Base-by-base conservation (phyloP, 2,888 invertebrate genomes). In the Amblyjoppa proteus region DNA sequence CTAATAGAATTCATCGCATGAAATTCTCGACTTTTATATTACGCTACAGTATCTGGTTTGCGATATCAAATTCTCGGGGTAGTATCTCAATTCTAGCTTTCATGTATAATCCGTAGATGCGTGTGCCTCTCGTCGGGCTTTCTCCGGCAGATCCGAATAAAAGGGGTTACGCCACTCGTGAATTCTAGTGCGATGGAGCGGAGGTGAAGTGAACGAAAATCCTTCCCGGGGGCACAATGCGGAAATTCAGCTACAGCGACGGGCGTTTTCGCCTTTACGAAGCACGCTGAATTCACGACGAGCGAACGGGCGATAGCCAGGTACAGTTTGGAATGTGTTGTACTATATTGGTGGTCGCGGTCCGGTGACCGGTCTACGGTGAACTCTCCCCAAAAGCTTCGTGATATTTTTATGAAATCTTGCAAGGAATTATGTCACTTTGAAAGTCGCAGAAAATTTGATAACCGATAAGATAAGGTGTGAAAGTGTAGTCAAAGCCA, bases 161-260 rank as follows among this genome's bases (percentile, higher is more conserved):
- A 85, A 64, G 76, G 76, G 83, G 83, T 85, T 82, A 79, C 81
- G 58, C 20, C 58, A 66, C 53, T 76, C 56, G 16, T 41, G 85
- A 85, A 41, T 53, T 71, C 69, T 53, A 53, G 61, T 66, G 53
- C 58, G 68, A 45, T 73, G 25, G 41, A 66, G 34, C 16, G 28
- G 68, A 76, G 79, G 71, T 78, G 83, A 81, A 83, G 83, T 69
- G 86, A 83, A 86, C 83, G 86, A 81, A 86, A 86, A 86, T 86
- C 83, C 81, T 81, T 78, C 77, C 74, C 74, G 68, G 68, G 77
- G 70, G 83, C 74, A 83, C 83, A 86, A 85, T 77, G 77, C 73
- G 61, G 28, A 64, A 68, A 68, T 85, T 38, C 51, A 79, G 79
- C 76, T 76, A 73, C 20, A 38, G 70, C 38, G 20, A 25, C 77